Evolutionary conservation across 1,140 invertebrate genomes (phyloP), one percentile per base, ranked within the genome.

Genomic region (Diorhabda sublineata): DNA sequence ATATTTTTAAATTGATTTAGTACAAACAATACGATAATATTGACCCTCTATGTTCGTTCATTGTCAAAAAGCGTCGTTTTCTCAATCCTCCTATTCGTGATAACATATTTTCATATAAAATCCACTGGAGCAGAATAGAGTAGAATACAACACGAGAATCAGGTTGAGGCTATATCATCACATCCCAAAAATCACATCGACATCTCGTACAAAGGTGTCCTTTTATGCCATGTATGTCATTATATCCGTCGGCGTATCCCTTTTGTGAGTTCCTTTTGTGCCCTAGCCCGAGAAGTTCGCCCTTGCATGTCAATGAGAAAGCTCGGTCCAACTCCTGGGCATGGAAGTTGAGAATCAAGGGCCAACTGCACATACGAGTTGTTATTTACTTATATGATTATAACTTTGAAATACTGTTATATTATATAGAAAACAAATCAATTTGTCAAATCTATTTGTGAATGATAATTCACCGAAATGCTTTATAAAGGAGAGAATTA

Each of bases 291-390:
- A 74, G 67, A 67, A 70, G 68, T 69, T 69, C 73, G 73, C 66
- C 68, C 71, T 75, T 74, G 75, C 74, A 75, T 75, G 75, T 72
- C 72, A 76, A 76, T 76, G 74, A 74, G 74, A 62, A 63, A 64
- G 70, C 60, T 52, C 69, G 69, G 70, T 66, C 72, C 69, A 70
- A 69, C 60, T 69, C 66, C 68, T 61, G 56, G 61, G 70, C 71
- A 67, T 66, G 67, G 60, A 52, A n/a, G 47, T 52, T 6, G 47
- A 52, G 47, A 8, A 8, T 52, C 47, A n/a, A 52, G 26, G 26
- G n/a, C n/a, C 47, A 52, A 52, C 47, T 52, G 47, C 47, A 52
- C 47, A 26, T 26, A 26, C 26, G 26, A 26, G 26, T 26, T 0
- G 26, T 26, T 26, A 26, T 26, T 26, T 26, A 26, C 26, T 26